phyloP scores from a whole-genome alignment of 1,140 invertebrate genomes.

The Sycophaga agraensis region DNA sequence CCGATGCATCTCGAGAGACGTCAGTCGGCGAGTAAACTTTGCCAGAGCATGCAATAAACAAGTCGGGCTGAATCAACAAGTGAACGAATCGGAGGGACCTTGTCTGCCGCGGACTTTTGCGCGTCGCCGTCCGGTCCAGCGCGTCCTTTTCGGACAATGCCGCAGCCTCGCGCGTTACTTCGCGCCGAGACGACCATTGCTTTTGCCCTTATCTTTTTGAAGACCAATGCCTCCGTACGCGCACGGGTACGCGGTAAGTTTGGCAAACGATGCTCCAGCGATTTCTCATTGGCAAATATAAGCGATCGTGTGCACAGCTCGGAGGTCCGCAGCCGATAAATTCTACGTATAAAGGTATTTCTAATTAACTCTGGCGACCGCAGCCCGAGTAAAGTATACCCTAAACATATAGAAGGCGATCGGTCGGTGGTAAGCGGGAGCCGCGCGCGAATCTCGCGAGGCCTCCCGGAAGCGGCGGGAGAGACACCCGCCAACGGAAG shows the following conservation, averaged over 20 bases:
- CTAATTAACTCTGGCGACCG: constrained; percentile 6
- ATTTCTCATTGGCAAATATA: too few species aligned
- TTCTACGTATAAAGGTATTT: constrained; percentile 4
- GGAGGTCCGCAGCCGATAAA: background rate
- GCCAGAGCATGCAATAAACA: background rate
- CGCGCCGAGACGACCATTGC: too few species aligned
- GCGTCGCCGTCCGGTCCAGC: too few species aligned
- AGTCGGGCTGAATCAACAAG: constrained; percentile 15
- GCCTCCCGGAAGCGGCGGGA: background rate
- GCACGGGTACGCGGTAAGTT: too few species aligned
- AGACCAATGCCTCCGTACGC: too few species aligned
- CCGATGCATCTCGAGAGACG: constrained; percentile 20
- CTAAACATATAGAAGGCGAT: too few species aligned
- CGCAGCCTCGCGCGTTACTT: too few species aligned
- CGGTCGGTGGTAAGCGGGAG: too few species aligned
- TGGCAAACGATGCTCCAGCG: too few species aligned
- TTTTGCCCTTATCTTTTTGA: too few species aligned
- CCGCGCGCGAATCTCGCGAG: background rate
- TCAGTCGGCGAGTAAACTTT: constrained; percentile 13
- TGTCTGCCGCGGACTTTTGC: background rate
- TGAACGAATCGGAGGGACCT: background rate
- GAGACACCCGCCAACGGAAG: background rate
- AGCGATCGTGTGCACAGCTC: background rate
- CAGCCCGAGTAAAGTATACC: background rate
- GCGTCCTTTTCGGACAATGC: too few species aligned